Percentiles rank a stretch among this genome's conserved stretches.
Evolutionary conservation across 2,113 vertebrate species (phyloP).

Genomic region (Cnemophilus loriae): DNA sequence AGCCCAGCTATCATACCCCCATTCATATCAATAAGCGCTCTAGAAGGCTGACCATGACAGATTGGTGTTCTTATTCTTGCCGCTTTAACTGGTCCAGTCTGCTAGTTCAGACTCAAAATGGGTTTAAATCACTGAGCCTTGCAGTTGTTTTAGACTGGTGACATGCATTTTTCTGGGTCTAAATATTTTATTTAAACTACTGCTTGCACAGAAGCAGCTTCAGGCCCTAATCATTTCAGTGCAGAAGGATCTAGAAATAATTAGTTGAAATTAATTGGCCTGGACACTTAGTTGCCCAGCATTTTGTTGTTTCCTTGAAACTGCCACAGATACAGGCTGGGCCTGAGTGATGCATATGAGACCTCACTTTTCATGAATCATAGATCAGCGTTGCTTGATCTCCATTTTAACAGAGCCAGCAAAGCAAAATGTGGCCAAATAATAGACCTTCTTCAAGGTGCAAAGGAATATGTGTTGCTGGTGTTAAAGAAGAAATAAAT

Average conservation of each 20-base stretch:
- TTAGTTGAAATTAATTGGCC: background rate
- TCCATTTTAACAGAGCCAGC: background rate
- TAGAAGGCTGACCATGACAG: background rate
- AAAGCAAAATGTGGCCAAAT: background rate
- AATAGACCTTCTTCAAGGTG: background rate
- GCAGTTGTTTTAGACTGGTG: background rate
- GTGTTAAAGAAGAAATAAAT: background rate
- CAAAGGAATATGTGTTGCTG: background rate
- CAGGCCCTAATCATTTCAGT: background rate
- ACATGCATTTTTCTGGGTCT: background rate
- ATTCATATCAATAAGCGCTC: background rate
- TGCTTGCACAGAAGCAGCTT: background rate
- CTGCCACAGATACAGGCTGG: background rate
- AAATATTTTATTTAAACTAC: background rate
- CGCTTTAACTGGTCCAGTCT: background rate
- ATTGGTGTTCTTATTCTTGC: background rate
- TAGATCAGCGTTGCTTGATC: background rate
- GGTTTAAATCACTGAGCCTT: background rate
- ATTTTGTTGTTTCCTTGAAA: background rate
- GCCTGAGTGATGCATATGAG: background rate
- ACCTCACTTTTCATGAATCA: background rate
- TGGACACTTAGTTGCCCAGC: background rate
- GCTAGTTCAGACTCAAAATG: background rate
- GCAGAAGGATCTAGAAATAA: background rate
- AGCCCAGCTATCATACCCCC: fast-evolving